phyloP scores from a whole-genome alignment of 2,797 vertebrate genomes.

The Podargus strigoides region DNA sequence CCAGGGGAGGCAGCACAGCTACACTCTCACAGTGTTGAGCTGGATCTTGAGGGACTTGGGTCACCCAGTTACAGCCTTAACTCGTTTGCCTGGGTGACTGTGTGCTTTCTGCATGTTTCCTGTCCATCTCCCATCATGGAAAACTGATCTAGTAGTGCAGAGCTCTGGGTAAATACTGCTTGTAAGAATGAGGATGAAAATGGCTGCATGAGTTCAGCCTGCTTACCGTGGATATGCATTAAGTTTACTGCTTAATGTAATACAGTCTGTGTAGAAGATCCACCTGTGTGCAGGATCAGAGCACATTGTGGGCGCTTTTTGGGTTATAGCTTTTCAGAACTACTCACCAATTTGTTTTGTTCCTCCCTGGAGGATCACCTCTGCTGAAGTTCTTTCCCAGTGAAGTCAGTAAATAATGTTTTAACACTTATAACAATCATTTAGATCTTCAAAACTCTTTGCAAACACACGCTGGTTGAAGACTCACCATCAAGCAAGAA shows the following conservation, averaged over 20 bases:
- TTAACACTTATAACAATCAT: neutral
- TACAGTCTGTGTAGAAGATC: neutral
- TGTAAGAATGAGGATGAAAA: neutral
- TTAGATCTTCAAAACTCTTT: neutral
- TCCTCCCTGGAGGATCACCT: neutral
- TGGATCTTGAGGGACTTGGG: neutral
- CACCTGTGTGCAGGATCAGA: neutral
- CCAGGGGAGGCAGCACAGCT: neutral
- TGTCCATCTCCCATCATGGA: neutral
- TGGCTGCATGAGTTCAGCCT: neutral
- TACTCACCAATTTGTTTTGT: neutral
- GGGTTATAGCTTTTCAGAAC: neutral
- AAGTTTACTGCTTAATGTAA: neutral
- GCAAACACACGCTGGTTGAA: neutral
- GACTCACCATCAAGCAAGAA: neutral
- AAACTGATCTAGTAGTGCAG: neutral
- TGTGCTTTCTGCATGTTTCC: neutral
- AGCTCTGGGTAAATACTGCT: neutral
- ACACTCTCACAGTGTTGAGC: neutral
- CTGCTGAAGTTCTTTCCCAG: neutral
- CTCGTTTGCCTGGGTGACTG: neutral
- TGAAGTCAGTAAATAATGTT: neutral
- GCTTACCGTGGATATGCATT: neutral
- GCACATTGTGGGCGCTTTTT: rapidly evolving
- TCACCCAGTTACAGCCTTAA: neutral